Conservation (phyloP, 1,140 invertebrate genomes). For the Brachionus paranguensis region DNA sequence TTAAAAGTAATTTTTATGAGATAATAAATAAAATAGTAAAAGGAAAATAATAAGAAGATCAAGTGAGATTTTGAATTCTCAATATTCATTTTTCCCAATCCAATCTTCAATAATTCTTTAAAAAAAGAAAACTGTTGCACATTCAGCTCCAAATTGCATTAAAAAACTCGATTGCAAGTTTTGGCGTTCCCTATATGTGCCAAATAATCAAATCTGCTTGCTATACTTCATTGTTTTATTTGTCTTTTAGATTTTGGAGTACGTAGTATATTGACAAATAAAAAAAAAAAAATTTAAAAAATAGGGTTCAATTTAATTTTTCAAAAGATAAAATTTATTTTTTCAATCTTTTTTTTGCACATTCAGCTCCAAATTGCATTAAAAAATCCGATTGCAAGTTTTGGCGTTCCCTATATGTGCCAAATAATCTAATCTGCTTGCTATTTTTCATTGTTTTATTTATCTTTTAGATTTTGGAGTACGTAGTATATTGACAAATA, state of each 20-base stretch:
- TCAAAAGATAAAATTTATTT: no score
- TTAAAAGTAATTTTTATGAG: not conserved
- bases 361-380: conserved; percentile 31
- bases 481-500: not conserved
- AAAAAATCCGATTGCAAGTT: not conserved
- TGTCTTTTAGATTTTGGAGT: not conserved
- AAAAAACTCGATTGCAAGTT: not conserved
- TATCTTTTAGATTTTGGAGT: not conserved
- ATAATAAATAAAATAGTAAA: not conserved
- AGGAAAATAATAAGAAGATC: conserved; percentile 31
- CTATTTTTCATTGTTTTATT: not conserved
- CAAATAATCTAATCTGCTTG: not conserved
- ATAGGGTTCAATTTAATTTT: no score
- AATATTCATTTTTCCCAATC: conserved; percentile 31
- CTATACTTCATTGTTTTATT: not conserved
- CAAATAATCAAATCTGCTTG: not conserved
- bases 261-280: conserved; percentile 17
- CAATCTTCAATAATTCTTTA: conserved; percentile 9
- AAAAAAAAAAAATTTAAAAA: no score
- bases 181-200: conserved; percentile 34
- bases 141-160: conserved; percentile 36
- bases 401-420: conserved; percentile 7
- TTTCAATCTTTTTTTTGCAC: no score
- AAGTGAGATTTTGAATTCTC: conserved; percentile 29
- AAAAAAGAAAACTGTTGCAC: not conserved